These are phyloP conservation scores for Hypomesus transpacificus DNA, from an alignment of 2,113 vertebrate genomes.

Conservation along the genomic window DNA sequence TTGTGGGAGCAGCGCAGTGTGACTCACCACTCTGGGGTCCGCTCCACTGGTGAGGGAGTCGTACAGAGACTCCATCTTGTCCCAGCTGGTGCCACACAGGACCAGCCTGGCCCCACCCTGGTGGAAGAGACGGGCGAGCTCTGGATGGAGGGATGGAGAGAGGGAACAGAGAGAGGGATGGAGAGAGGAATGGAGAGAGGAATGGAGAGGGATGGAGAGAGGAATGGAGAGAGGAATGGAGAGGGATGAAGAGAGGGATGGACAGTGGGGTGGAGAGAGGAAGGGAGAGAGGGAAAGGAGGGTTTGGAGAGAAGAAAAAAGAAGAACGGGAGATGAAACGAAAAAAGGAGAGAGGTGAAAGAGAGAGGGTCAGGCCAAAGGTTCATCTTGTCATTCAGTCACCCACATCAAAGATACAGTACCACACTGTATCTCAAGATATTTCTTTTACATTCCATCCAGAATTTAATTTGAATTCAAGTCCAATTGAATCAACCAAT, in stretches of 20 bases:
- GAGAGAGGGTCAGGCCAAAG: neutral
- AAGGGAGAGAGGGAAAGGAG: slow-evolving; percentile 19
- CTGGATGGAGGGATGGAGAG: slow-evolving; percentile 64
- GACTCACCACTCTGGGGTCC: slow-evolving; percentile 82
- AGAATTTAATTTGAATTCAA: slow-evolving; percentile 3
- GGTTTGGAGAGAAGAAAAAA: neutral
- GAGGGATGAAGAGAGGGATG: neutral
- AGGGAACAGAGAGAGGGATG: neutral
- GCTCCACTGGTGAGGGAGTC: slow-evolving; percentile 78
- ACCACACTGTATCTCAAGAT: too few species aligned
- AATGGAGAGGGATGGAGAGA: neutral
- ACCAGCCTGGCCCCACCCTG: slow-evolving; percentile 86
- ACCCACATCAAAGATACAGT: neutral
- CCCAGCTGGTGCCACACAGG: slow-evolving; percentile 87
- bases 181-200: neutral
- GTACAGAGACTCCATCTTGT: slow-evolving; percentile 85
- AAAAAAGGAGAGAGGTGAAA: neutral
- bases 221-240: neutral
- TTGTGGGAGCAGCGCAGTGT: neutral
- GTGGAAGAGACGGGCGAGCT: slow-evolving; percentile 87
- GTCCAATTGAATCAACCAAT: neutral
- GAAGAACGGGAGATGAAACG: neutral
- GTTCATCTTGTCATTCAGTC: neutral
- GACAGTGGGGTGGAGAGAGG: slow-evolving; percentile 11
- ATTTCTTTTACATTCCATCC: too few species aligned